Evolutionary conservation across 2,888 invertebrate genomes (phyloP).

Genomic region (Leptinotarsa juncta): DNA sequence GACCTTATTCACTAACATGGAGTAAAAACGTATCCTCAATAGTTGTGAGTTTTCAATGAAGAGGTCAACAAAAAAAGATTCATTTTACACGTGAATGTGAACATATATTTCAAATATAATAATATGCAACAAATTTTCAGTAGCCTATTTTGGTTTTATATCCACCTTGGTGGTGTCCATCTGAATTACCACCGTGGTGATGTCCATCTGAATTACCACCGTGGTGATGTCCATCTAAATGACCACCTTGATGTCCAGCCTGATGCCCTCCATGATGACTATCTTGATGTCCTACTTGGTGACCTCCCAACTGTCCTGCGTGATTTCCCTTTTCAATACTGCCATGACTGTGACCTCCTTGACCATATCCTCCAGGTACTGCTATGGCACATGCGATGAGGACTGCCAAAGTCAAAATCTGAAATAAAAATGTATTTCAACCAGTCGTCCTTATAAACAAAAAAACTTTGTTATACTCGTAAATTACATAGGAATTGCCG

Average conservation of each 20-base stretch:
- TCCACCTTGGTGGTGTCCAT: background rate
- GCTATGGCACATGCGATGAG: conserved; percentile 21
- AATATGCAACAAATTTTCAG: background rate
- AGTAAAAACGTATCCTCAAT: too few species aligned
- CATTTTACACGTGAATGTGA: too few species aligned
- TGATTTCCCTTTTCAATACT: background rate
- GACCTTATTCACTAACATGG: too few species aligned
- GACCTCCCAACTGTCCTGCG: background rate
- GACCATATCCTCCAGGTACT: conserved; percentile 23
- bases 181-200: background rate
- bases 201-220: conserved; percentile 6
- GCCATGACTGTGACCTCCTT: background rate
- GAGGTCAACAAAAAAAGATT: too few species aligned
- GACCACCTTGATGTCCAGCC: conserved; percentile 14
- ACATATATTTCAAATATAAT: too few species aligned
- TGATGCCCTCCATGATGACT: background rate
- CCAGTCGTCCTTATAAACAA: too few species aligned
- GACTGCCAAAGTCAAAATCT: conserved; percentile 14
- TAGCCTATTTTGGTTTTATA: background rate
- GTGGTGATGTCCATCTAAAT: background rate
- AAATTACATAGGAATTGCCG: too few species aligned
- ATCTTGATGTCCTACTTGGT: background rate
- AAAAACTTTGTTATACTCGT: too few species aligned
- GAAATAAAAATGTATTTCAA: background rate
- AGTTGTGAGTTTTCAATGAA: too few species aligned